Evolutionary conservation across 2,888 invertebrate species (phyloP), one percentile per base, ranked within the genome.

Genomic region (Ichneumoninae sp.): DNA sequence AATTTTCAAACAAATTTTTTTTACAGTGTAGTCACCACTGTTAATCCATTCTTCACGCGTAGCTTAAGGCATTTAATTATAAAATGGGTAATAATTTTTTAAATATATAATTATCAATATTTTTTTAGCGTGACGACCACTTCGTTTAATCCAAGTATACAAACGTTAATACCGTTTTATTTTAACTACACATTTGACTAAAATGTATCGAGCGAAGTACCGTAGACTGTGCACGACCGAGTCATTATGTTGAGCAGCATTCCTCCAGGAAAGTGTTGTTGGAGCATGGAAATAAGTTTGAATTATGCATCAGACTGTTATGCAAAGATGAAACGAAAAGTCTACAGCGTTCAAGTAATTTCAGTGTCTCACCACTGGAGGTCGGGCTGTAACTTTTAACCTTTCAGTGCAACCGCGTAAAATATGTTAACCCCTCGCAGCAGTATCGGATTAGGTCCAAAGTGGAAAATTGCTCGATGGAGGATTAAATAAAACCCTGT

Each of bases 221-320:
- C 57, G 26, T 57, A 13, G 13, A 57, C 26, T 22, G 26, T 26
- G n/a, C 57, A 26, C 7, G 4, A 57, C 57, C 3, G 57, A 26
- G 10, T 57, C 26, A 26, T 57, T 57, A 57, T 57, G 26, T 26
- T 10, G 57, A 13, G 3, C 57, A 57, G 26, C 22, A 26, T 57
- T 22, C 4, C 57, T 57, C 26, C 26, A 13, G 3, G 22, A 57
- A 57, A 26, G 57, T 13, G 57, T 57, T 57, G 57, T 57, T 26
- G 10, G 10, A 26, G 26, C 22, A 57, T 57, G 57, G 22, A 13
- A 57, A 57, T 57, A 26, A 26, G 57, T 26, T 57, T 57, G 26
- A 22, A 57, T 57, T 57, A 57, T 57, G 57, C 57, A 57, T 57
- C 57, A n/a, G 57, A 57, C 22, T 57, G 26, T 57, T 57, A 57